These are phyloP conservation scores for Agriopis marginaria DNA, from an alignment of 2,888 invertebrate genomes.

Conservation along the genomic window DNA sequence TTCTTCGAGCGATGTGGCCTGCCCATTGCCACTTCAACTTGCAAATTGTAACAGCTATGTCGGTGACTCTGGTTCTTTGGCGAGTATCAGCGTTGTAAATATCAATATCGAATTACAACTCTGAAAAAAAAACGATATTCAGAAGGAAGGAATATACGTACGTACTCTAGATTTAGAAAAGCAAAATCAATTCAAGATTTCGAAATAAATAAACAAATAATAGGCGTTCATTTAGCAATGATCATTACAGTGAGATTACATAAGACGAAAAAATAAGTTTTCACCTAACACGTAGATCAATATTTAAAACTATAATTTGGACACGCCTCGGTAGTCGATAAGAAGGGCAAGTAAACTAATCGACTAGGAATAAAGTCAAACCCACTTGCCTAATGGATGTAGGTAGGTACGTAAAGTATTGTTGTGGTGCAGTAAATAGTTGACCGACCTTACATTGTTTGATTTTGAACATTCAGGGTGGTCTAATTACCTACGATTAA, in stretches of 20 bases:
- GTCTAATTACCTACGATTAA: slow-evolving; percentile 26
- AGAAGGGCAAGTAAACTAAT: slow-evolving; percentile 25
- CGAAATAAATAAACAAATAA: too few relatives aligned
- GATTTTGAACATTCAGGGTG: slow-evolving; percentile 21
- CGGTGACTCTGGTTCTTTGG: too few relatives aligned
- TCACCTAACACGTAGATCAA: slow-evolving; percentile 12
- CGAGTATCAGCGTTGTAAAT: too few relatives aligned
- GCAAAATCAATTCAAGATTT: too few relatives aligned
- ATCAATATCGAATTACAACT: too few relatives aligned
- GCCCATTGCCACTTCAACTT: too few relatives aligned
- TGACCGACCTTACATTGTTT: slow-evolving; percentile 32
- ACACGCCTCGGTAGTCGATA: slow-evolving; percentile 19
- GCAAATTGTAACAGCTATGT: too few relatives aligned
- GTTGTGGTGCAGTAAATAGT: slow-evolving; percentile 3
- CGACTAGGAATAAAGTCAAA: slow-evolving; percentile 2
- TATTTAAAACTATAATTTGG: slow-evolving; percentile 17
- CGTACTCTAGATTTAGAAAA: too few relatives aligned
- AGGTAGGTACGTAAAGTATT: not conserved
- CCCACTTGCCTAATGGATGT: slow-evolving; percentile 6
- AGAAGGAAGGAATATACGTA: too few relatives aligned
- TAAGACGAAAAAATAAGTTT: slow-evolving; percentile 5
- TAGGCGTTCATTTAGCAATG: not conserved
- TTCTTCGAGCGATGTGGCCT: too few relatives aligned
- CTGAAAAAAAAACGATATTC: too few relatives aligned
- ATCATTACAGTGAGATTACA: not conserved